Percentiles rank a stretch among this genome's conserved stretches.
Evolutionary conservation across 35 echinoderm and acorn worm genomes (phyloP).

Genomic region (Anneissia japonica): DNA sequence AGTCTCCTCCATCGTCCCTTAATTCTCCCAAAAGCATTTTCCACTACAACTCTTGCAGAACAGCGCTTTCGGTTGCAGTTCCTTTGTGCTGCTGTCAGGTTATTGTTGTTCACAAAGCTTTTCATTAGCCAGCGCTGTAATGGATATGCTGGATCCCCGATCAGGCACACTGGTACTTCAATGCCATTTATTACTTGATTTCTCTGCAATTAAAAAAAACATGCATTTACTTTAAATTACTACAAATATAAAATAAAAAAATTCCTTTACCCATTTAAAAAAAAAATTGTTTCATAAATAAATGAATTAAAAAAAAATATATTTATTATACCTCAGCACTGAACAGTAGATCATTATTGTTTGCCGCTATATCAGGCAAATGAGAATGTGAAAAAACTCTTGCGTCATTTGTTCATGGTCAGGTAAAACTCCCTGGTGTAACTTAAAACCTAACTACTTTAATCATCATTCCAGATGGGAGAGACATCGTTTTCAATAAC

Average conservation of each 20-base stretch:
- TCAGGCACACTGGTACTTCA: conserved; percentile 1
- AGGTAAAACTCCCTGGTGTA: no score
- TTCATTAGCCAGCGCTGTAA: conserved; percentile 57
- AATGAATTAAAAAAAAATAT: neutral
- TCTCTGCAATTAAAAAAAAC: conserved; percentile 24
- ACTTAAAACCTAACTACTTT: no score
- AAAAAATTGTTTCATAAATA: neutral
- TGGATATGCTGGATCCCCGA: conserved; percentile 64
- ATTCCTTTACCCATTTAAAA: neutral
- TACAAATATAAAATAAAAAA: neutral
- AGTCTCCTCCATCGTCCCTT: conserved; percentile 48
- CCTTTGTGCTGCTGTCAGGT: neutral
- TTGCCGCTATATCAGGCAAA: conserved; percentile 19
- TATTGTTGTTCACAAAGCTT: neutral
- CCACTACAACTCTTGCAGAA: conserved; percentile 14
- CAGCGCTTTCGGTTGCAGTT: conserved; percentile 22
- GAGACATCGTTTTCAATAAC: no score
- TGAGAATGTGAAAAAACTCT: conserved; percentile 34
- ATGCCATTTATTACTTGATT: conserved; percentile 26
- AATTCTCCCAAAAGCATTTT: conserved; percentile 45
- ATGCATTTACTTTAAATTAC: neutral
- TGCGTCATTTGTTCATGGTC: conserved; percentile 33
- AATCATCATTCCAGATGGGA: no score
- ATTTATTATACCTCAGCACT: conserved; percentile 28
- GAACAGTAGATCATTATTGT: conserved; percentile 13